These are phyloP conservation scores for Saccostrea cuccullata DNA, from an alignment of 1,140 invertebrate genomes.

Conservation along the genomic window DNA sequence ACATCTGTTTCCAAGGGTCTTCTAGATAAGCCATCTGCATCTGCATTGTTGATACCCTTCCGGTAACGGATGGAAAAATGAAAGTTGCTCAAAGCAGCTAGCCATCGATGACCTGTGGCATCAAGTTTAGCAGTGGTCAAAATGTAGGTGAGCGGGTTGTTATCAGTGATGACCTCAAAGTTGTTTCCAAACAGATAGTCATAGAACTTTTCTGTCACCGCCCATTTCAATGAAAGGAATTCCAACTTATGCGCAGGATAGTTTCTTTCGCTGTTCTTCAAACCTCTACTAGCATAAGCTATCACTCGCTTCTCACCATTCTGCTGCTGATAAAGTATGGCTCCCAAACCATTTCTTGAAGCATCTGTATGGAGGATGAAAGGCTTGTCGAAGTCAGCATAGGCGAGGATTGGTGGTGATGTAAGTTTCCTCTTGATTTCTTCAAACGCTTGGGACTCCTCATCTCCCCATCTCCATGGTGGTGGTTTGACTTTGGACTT, in stretches of 20 bases:
- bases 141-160: conserved; percentile 16
- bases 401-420: conserved; percentile 57
- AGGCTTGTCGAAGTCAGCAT: conserved; percentile 52
- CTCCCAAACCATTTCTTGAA: no score
- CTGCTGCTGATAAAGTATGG: no score
- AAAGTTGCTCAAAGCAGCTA: conserved; percentile 25
- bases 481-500: not conserved
- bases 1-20: not conserved
- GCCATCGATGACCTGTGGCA: conserved; percentile 2
- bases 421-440: conserved; percentile 39
- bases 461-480: conserved; percentile 27
- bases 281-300: no score
- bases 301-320: no score
- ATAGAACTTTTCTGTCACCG: conserved; percentile 49
- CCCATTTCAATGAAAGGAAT: not conserved
- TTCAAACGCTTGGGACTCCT: conserved; percentile 48
- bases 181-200: conserved; percentile 46
- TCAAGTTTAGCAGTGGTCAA: no score
- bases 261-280: no score
- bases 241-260: no score
- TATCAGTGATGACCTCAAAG: conserved; percentile 30
- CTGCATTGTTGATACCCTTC: not conserved
- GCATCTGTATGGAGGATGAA: conserved; percentile 58
- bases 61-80: conserved; percentile 17
- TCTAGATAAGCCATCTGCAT: not conserved